These are phyloP conservation scores for Hecatera dysodea DNA, from an alignment of 2,888 invertebrate genomes.

Conservation along the genomic window DNA sequence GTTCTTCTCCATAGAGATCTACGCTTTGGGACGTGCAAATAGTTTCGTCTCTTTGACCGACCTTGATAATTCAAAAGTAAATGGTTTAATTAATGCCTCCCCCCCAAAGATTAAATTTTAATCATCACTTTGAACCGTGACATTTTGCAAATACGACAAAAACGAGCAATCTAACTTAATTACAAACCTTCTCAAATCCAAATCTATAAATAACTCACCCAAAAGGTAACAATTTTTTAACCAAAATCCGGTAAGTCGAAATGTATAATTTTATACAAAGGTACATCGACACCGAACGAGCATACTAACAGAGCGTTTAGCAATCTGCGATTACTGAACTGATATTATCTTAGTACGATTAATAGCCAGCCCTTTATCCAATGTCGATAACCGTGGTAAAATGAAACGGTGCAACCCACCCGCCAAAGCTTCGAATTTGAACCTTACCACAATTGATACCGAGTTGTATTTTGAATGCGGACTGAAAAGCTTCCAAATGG, in stretches of 20 bases:
- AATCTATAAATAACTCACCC: background rate
- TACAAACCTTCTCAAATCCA: slow-evolving; percentile 4
- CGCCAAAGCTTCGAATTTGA: slow-evolving; percentile 56
- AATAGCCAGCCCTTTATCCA: slow-evolving; percentile 88
- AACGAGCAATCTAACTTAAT: background rate
- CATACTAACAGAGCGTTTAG: slow-evolving; percentile 86
- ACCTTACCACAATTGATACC: slow-evolving; percentile 35
- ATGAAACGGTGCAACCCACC: slow-evolving; percentile 70
- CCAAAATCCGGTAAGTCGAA: slow-evolving; percentile 43
- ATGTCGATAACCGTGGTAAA: slow-evolving; percentile 77
- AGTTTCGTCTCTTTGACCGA: too few species aligned
- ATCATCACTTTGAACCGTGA: too few species aligned
- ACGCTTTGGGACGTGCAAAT: too few species aligned
- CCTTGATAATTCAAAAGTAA: too few species aligned
- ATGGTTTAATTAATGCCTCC: too few species aligned
- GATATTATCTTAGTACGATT: slow-evolving; percentile 88
- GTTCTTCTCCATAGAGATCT: too few species aligned
- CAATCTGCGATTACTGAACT: slow-evolving; percentile 87
- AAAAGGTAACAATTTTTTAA: slow-evolving; percentile 33
- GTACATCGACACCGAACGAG: slow-evolving; percentile 77
- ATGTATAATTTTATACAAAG: slow-evolving; percentile 64
- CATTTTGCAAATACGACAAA: too few species aligned
- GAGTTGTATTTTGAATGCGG: slow-evolving; percentile 54
- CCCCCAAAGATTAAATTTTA: too few species aligned
- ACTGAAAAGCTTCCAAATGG: slow-evolving; percentile 50